Evolutionary conservation across 2,888 invertebrate species (phyloP), one percentile per base, ranked within the genome.

Genomic region (Rhagonycha lutea): DNA sequence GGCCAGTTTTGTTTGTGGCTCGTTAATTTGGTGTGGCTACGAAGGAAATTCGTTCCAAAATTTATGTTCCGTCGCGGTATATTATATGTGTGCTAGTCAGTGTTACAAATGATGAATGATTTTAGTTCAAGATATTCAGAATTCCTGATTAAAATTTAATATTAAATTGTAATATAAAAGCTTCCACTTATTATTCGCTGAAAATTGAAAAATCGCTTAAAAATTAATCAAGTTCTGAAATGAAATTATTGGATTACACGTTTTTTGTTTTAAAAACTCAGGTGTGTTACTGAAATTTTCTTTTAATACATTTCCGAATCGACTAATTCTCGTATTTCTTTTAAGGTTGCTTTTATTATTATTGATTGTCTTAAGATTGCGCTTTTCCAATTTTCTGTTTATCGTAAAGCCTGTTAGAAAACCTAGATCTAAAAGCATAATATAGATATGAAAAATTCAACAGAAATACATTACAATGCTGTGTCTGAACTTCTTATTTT

Each of bases 1-100:
- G 80, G 79, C 74, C 78, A 80, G 79, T 74, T 67, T 75, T 77
- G 78, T 80, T 80, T 82, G 77, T 23, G 72, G 72, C 70, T 60
- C 72, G 73, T 78, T 78, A 80, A 80, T 80, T 80, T 81, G 78
- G 78, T 72, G 72, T 79, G 67, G 77, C 78, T 78, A 69, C 74
- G 29, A 71, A 74, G 75, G 78, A 79, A 79, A 77, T 73, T 78
- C 78, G 74, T 71, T 76, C 73, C 70, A 70, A 73, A 79, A 82
- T 82, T 81, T 81, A 80, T 82, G 72, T 77, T 73, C 70, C 74
- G 74, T 74, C 76, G 80, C 73, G 73, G 76, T 76, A 77, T 76
- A 75, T 79, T 69, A 69, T 73, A 69, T 75, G 70, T 76, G 74
- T 73, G 74, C 60, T 72, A 71, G 23, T 73, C 14, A 47, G 63